phyloP scores from a whole-genome alignment of 2,113 vertebrate genomes.

The Tylochromis polylepis region DNA sequence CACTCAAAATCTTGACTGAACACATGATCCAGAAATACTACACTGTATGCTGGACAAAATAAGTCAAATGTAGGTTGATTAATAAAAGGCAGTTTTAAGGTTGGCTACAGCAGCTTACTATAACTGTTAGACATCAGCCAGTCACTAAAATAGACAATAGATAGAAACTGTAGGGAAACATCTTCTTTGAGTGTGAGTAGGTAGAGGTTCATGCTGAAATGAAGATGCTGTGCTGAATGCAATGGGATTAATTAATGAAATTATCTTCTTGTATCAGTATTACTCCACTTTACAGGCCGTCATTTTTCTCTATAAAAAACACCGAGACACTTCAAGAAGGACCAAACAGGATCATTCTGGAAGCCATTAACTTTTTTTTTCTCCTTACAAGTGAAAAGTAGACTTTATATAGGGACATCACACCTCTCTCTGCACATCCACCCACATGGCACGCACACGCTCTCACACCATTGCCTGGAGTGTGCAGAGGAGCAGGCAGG shows the following conservation, averaged over 20 bases:
- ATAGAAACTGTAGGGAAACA: background rate
- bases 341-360: background rate
- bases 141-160: background rate
- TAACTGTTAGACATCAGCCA: background rate
- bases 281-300: background rate
- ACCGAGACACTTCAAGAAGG: background rate
- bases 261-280: background rate
- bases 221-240: background rate
- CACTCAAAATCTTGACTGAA: background rate
- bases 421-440: background rate
- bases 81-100: background rate
- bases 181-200: background rate
- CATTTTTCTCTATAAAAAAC: background rate
- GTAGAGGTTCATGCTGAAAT: background rate
- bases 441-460: background rate
- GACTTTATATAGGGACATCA: constrained; percentile 19
- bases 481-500: constrained; percentile 25
- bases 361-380: background rate
- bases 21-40: background rate
- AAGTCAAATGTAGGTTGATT: background rate
- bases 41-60: background rate
- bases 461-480: constrained; percentile 38
- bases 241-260: background rate
- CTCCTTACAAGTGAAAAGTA: background rate
- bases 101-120: background rate